These are phyloP conservation scores for Calameuta filiformis DNA, from an alignment of 2,888 invertebrate genomes.

Conservation along the genomic window DNA sequence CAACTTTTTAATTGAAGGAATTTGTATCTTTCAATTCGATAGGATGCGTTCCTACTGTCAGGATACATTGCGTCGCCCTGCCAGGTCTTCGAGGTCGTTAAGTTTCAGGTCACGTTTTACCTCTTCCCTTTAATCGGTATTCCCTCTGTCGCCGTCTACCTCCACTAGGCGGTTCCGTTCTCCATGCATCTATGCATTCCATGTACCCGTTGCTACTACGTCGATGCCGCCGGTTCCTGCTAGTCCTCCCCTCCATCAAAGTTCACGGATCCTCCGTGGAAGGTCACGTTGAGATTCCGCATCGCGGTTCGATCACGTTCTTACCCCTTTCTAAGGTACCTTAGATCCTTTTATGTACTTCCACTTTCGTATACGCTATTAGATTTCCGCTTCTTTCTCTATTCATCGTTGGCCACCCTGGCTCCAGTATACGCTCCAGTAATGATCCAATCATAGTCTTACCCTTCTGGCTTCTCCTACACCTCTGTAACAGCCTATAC, in stretches of 20 bases:
- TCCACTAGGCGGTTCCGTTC: neutral
- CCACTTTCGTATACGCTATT: neutral
- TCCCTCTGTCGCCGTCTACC: neutral
- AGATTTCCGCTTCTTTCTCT: neutral
- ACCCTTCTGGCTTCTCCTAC: neutral
- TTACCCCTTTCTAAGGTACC: neutral
- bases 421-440: slow-evolving; percentile 22
- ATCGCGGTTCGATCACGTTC: slow-evolving; percentile 9
- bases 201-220: neutral
- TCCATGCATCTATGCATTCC: neutral
- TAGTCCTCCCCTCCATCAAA: neutral
- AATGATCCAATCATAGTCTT: slow-evolving; percentile 39
- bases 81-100: neutral
- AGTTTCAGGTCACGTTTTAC: neutral
- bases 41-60: neutral
- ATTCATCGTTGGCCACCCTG: neutral
- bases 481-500: neutral
- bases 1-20: neutral
- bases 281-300: slow-evolving; percentile 14
- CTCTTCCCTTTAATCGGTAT: neutral
- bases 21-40: neutral
- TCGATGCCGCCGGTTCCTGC: neutral
- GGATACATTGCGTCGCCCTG: neutral
- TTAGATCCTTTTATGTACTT: neutral
- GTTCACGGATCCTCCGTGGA: slow-evolving; percentile 8